Base-by-base conservation (phyloP, 2,888 invertebrate species). In the Ophion slaviceki region DNA sequence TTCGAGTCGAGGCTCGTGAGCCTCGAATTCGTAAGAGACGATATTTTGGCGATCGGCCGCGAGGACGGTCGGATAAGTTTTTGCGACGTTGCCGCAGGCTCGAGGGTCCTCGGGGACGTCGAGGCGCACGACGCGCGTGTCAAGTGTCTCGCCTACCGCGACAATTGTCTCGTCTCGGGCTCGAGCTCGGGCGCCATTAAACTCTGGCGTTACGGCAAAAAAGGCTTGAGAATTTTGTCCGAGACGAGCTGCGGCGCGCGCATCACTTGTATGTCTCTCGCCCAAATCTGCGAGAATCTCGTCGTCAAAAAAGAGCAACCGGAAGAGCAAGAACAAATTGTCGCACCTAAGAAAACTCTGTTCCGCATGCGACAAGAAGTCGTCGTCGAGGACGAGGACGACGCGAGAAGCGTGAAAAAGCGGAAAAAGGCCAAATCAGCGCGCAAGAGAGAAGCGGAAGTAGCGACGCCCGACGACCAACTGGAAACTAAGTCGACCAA, bases 161-260 rank as follows among this genome's bases (percentile, higher is more conserved):
- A 96, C 74, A 93, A 95, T 75, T 95, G 95, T 89, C 91, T 97
- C 36, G 96, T 96, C 75, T 96, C 97, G 53, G 96, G 96, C 24
- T 97, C 97, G 7, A 98, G 98, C 94, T 95, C 96, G 85, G 98
- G 98, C 0, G 96, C 96, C 91, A 94, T 98, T 70, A 97, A 97
- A 94, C 94, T 97, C 0, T 98, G 97, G 97, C 94, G 92, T 86
- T 92, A 94, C 78, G 89, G 62, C 74, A 93, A 89, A 88, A 90
- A 89, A 80, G 93, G 89, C 90, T 96, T 90, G 90, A 93, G 90
- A 57, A 89, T 92, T 62, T 80, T 94, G 24, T 93, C 93, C 20
- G 88, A 87, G 7, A 95, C 96, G 92, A 92, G 96, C 87, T 95
- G 96, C 61, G 95, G 94, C 80, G 94, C 95, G n/a, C 96, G 98